Base-by-base conservation (phyloP, 2,888 invertebrate species). In the Terebella lapidaria region DNA sequence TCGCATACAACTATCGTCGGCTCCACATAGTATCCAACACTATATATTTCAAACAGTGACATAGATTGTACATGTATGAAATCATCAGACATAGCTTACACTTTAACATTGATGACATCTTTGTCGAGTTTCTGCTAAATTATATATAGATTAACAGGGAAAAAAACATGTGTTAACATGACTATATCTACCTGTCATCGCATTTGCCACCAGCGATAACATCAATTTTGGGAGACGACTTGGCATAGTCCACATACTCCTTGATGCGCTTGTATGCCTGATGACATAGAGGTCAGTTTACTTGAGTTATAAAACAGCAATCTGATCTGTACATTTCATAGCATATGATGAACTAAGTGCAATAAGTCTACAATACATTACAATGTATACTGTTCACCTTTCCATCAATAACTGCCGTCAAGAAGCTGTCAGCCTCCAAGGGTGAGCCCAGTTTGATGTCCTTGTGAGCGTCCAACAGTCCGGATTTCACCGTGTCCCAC, bases 341-440 rank as follows among this genome's bases (percentile, higher is more conserved):
- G n/a, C n/a, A n/a, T n/a, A n/a, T n/a, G n/a, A n/a, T n/a, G n/a
- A n/a, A n/a, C n/a, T n/a, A n/a, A n/a, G n/a, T n/a, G n/a, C n/a
- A n/a, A n/a, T n/a, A n/a, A n/a, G n/a, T n/a, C n/a, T n/a, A n/a
- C n/a, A n/a, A n/a, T n/a, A n/a, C n/a, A n/a, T n/a, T n/a, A n/a
- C n/a, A n/a, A n/a, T n/a, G n/a, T n/a, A n/a, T n/a, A 35, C 10
- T 10, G n/a, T 35, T 45, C 27, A 79, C 94, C 75, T 88, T 89
- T 51, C 89, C 90, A 80, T 99, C 97, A 74, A 99, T 99, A 1
- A 99, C 99, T 47, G 97, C 95, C n/a, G 91, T 90, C 58, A 90
- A 86, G 79, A 97, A 99, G 3, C 87, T 84, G 64, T 87, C 86
- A 3, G 69, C 68, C 73, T 95, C 91, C 35, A 87, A 83, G 1